These are phyloP conservation scores for Staurois parvus DNA, from an alignment of 2,797 vertebrate genomes.

Conservation along the genomic window DNA sequence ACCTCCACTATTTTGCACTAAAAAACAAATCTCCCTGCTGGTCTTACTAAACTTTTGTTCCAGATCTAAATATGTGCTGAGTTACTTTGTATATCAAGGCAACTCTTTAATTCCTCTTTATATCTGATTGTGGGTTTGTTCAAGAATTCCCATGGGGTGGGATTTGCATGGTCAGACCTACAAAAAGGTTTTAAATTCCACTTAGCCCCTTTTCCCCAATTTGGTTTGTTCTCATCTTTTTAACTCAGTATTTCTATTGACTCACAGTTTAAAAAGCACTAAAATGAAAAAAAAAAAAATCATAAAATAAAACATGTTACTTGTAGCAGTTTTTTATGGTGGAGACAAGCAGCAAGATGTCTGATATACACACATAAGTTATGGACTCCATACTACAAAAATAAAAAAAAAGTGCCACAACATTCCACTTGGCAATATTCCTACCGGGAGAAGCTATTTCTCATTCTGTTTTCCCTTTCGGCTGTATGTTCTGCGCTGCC, in stretches of 20 bases:
- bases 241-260: neutral
- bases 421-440: slow-evolving; percentile 29
- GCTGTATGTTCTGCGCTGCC: slow-evolving; percentile 45
- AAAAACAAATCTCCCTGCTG: too few relatives aligned
- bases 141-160: too few relatives aligned
- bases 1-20: too few relatives aligned
- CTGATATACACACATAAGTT: neutral
- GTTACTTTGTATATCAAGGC: too few relatives aligned
- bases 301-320: neutral
- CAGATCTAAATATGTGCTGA: too few relatives aligned
- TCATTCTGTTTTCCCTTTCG: slow-evolving; percentile 46
- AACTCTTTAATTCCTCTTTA: too few relatives aligned
- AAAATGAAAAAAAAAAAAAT: neutral
- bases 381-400: slow-evolving; percentile 5
- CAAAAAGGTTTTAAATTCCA: too few relatives aligned
- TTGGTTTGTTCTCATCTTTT: too few relatives aligned
- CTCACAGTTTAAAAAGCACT: neutral
- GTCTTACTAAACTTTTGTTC: too few relatives aligned
- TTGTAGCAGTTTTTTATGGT: neutral
- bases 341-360: neutral
- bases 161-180: too few relatives aligned
- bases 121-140: too few relatives aligned
- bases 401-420: slow-evolving; percentile 13
- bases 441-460: slow-evolving; percentile 37
- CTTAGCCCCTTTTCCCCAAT: too few relatives aligned